These are phyloP conservation scores for Accipiter cooperii DNA, from an alignment of 2,113 vertebrate genomes.

Conservation along the genomic window DNA sequence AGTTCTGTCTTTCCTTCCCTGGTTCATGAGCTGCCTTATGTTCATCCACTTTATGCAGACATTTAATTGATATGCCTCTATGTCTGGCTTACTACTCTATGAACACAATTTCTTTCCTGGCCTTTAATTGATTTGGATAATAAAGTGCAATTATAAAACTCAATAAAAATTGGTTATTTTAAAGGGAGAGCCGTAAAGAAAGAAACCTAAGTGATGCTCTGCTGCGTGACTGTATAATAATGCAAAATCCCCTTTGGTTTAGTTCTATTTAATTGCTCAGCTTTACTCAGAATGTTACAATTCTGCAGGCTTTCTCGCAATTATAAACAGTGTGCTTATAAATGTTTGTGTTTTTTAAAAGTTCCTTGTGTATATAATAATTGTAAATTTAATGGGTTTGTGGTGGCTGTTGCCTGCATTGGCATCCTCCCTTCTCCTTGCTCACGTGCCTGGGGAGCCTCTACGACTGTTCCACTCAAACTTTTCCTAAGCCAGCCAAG, in stretches of 20 bases:
- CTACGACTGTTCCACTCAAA: background rate
- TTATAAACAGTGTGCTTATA: background rate
- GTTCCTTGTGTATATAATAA: background rate
- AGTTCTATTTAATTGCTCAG: background rate
- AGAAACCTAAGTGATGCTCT: background rate
- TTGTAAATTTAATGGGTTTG: background rate
- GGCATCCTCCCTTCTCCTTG: background rate
- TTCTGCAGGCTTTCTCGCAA: background rate
- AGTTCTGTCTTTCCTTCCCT: background rate
- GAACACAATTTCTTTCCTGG: constrained; percentile 4
- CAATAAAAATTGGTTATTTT: constrained; percentile 33
- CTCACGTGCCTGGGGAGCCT: background rate
- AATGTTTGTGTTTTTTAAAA: background rate
- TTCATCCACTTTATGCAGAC: background rate
- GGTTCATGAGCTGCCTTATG: background rate
- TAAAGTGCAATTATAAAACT: constrained; percentile 46
- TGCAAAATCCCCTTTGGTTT: constrained; percentile 7
- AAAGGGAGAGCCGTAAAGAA: background rate
- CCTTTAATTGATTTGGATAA: constrained; percentile 50
- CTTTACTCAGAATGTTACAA: background rate
- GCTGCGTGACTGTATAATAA: background rate
- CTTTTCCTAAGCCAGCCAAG: background rate
- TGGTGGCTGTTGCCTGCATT: background rate
- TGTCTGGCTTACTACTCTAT: background rate
- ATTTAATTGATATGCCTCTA: constrained; percentile 18